Conservation (phyloP, 2,113 vertebrate genomes). For the Callopanchax toddi region DNA sequence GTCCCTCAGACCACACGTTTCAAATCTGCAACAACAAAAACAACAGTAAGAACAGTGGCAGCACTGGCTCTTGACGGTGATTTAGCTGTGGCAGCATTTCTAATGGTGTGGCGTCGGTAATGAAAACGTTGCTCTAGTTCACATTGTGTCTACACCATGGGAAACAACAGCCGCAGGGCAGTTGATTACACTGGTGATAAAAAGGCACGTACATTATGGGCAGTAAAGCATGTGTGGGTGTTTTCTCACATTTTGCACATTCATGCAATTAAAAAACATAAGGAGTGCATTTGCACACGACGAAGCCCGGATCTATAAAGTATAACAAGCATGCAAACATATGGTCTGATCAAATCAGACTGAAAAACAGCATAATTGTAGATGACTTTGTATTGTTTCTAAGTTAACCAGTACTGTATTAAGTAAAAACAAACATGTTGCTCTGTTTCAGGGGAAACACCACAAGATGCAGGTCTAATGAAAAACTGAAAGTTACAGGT, state of each 20-base stretch:
- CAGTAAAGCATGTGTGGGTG: slow-evolving; percentile 42
- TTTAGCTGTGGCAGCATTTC: slow-evolving; percentile 57
- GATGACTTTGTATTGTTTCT: neutral
- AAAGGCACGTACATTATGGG: slow-evolving; percentile 27
- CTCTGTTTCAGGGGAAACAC: slow-evolving; percentile 33
- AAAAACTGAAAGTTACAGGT: slow-evolving; percentile 47
- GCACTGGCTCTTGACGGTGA: slow-evolving; percentile 50
- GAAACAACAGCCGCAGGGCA: slow-evolving; percentile 36
- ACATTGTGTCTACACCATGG: slow-evolving; percentile 14
- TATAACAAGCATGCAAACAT: neutral
- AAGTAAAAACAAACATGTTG: slow-evolving; percentile 1
- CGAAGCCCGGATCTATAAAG: slow-evolving; percentile 17
- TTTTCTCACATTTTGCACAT: slow-evolving; percentile 63
- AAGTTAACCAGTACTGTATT: too few species aligned
- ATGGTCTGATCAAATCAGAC: neutral
- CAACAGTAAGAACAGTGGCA: slow-evolving; percentile 42
- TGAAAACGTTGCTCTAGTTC: slow-evolving; percentile 41
- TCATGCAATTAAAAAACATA: slow-evolving; percentile 37
- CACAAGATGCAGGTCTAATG: slow-evolving; percentile 4
- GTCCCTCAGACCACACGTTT: slow-evolving; percentile 48
- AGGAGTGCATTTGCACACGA: slow-evolving; percentile 45
- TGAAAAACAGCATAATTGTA: neutral
- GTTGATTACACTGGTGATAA: slow-evolving; percentile 39
- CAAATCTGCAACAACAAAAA: slow-evolving; percentile 63
- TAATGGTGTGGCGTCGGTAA: slow-evolving; percentile 45